phyloP scores from a whole-genome alignment of 2,888 invertebrate genomes.

The Caenorhabditis sp. region DNA sequence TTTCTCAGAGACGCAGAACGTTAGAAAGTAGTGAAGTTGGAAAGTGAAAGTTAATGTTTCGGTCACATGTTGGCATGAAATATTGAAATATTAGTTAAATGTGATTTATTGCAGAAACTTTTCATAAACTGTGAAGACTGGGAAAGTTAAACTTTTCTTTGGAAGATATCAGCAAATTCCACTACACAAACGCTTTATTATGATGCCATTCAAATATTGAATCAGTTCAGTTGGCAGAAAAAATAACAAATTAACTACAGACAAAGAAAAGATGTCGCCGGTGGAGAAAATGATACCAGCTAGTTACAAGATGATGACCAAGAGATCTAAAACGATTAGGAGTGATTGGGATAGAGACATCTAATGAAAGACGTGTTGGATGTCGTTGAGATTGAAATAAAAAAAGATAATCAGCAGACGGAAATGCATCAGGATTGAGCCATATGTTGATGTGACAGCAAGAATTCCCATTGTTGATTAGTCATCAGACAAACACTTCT shows the following conservation, averaged over 20 bases:
- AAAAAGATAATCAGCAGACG: neutral
- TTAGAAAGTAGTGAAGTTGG: neutral
- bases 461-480: neutral
- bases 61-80: too few relatives aligned
- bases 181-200: constrained; percentile 52
- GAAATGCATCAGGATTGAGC: constrained; percentile 18
- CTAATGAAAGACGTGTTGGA: constrained; percentile 36
- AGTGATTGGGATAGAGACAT: constrained; percentile 17
- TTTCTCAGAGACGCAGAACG: neutral
- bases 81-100: too few relatives aligned
- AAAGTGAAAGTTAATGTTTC: neutral
- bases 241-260: constrained; percentile 23
- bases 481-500: constrained; percentile 52
- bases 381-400: constrained; percentile 6
- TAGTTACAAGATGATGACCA: constrained; percentile 57
- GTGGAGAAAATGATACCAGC: constrained; percentile 43
- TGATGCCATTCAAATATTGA: constrained; percentile 15
- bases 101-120: too few relatives aligned
- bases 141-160: too few relatives aligned
- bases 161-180: too few relatives aligned
- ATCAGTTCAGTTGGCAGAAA: neutral
- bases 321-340: constrained; percentile 59
- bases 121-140: too few relatives aligned
- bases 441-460: constrained; percentile 2
- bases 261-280: constrained; percentile 21